A percentile compares a stretch with the other conserved stretches of the same genome.
Conservation (phyloP, 2,797 vertebrate species). For the Psittacula echo region DNA sequence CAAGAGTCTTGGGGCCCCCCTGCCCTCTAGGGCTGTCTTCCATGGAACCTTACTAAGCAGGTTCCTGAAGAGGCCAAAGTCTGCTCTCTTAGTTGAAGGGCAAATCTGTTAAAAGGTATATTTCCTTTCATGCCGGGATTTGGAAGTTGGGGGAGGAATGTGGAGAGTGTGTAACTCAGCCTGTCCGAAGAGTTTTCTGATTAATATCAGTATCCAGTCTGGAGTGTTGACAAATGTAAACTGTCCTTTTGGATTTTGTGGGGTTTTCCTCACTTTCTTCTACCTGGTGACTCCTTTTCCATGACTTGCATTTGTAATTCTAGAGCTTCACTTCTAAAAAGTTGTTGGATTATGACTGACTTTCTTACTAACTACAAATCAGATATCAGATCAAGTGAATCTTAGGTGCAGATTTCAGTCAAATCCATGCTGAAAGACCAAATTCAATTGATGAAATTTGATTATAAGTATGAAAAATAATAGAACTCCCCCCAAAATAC, state of each 20-base stretch:
- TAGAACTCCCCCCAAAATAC: neutral
- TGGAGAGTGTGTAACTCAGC: neutral
- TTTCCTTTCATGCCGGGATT: neutral
- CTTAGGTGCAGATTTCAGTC: neutral
- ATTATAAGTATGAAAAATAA: neutral
- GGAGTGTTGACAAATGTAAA: neutral
- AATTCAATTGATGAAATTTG: neutral
- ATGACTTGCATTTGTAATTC: neutral
- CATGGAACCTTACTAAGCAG: neutral
- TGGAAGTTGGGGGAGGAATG: neutral
- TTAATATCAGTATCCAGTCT: neutral
- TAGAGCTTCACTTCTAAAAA: rapidly evolving
- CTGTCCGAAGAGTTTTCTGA: neutral
- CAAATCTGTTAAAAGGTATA: neutral
- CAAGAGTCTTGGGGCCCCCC: too few species aligned
- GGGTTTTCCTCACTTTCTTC: neutral
- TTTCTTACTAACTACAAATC: neutral
- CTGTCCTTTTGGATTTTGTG: neutral
- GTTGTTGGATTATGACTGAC: neutral
- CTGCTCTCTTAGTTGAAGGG: neutral
- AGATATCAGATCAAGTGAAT: neutral
- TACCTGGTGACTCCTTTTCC: neutral
- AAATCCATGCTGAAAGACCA: neutral
- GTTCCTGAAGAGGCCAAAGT: neutral
- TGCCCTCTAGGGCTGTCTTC: too few species aligned